phyloP scores from a whole-genome alignment of 2,888 invertebrate genomes.

The Tridacna crocea region DNA sequence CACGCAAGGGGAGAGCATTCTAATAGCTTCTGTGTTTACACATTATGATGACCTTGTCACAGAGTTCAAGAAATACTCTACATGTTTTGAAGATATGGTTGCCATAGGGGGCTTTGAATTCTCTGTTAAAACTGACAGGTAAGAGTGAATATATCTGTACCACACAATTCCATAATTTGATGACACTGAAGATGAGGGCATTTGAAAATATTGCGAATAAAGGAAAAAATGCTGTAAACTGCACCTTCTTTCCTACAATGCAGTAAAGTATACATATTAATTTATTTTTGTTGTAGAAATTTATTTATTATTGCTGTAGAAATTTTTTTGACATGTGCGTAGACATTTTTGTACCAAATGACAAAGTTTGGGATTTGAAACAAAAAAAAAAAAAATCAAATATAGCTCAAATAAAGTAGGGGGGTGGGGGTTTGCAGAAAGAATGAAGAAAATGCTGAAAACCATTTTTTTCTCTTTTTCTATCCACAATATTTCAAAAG shows the following conservation, averaged over 20 bases:
- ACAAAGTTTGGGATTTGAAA: no score
- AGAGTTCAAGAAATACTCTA: slow-evolving; percentile 76
- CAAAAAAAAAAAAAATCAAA: no score
- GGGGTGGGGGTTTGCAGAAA: no score
- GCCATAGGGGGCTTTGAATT: slow-evolving; percentile 82
- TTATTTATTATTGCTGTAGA: no score
- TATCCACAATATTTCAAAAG: no score
- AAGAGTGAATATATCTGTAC: slow-evolving; percentile 11
- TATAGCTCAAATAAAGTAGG: no score
- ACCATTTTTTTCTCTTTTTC: no score
- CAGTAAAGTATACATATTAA: neutral
- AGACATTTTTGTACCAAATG: no score
- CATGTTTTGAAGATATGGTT: slow-evolving; percentile 77
- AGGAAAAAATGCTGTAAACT: neutral
- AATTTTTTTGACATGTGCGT: no score
- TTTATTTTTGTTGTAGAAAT: neutral
- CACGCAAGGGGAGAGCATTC: slow-evolving; percentile 60
- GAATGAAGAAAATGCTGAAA: no score
- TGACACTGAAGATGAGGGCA: no score
- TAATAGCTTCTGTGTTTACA: slow-evolving; percentile 64
- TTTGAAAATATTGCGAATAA: neutral
- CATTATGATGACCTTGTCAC: slow-evolving; percentile 70
- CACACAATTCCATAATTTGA: no score
- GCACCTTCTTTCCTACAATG: neutral
- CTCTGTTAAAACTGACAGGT: slow-evolving; percentile 79